Conservation (phyloP, 2,113 vertebrate genomes). For the Cisticola juncidis region DNA sequence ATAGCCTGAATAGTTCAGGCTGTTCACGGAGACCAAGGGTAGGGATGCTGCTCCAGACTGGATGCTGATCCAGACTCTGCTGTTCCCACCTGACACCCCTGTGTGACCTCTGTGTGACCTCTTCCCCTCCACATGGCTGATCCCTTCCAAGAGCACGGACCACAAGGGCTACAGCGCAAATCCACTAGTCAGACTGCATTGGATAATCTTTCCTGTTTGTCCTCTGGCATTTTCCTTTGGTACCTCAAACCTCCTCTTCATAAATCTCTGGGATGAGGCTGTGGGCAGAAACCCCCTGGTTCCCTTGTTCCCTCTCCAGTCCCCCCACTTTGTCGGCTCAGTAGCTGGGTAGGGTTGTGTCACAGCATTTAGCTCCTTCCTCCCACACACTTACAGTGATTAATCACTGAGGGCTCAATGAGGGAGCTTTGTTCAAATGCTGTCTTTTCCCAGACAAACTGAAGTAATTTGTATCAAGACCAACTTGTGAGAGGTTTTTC, state of each 20-base stretch:
- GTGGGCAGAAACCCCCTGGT: not conserved
- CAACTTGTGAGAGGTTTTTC: not conserved
- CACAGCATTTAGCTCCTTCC: not conserved
- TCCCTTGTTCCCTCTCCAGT: not conserved
- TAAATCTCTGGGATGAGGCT: not conserved
- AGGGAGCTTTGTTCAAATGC: not conserved
- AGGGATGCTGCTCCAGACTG: accelerated
- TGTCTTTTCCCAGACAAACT: not conserved
- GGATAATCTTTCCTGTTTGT: not conserved
- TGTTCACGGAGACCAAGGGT: accelerated
- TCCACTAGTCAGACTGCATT: not conserved
- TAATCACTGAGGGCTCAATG: not conserved
- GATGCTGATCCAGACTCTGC: not conserved
- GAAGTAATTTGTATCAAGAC: not conserved
- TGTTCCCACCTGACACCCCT: not conserved
- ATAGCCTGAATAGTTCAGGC: accelerated
- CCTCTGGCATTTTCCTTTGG: accelerated
- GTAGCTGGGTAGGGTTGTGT: not conserved
- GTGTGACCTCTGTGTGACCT: not conserved
- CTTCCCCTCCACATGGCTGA: not conserved
- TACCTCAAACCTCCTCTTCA: not conserved
- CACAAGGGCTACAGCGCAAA: not conserved
- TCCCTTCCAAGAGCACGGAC: not conserved
- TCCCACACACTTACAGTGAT: not conserved
- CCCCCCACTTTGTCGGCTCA: not conserved